Base-by-base conservation (phyloP, 2,113 vertebrate genomes). In the Chunga burmeisteri region DNA sequence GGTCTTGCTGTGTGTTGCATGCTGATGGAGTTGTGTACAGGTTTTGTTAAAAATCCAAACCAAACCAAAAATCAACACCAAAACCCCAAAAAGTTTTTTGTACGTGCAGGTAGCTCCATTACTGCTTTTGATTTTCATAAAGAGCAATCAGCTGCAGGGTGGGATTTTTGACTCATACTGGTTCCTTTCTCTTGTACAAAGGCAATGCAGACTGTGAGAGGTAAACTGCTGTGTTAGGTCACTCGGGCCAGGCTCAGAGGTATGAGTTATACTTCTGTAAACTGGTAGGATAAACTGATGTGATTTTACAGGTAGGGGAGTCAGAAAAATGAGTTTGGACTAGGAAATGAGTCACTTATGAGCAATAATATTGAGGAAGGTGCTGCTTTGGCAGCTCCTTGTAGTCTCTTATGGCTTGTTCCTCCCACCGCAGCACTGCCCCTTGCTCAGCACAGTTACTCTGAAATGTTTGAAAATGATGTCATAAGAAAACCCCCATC, bases 391-490 rank as follows among this genome's bases (percentile, higher is more conserved):
- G 19, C n/a, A 53, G 13, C 17, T 11, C 2, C 6, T 68, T 40
- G 4, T 44, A 62, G 46, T 46, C 4, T 90, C 29, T 59, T 63
- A 8, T 6, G 73, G 19, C 22, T 73, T 36, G 4, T 20, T 93
- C 19, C 7, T 72, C 44, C 11, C 6, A 21, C 32, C 1, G 3
- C 52, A 59, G 7, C 4, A 3, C 73, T 52, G 26, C 20, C 11
- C 6, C 8, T 77, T 22, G 1, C 30, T 78, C 0, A 0, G 1
- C 4, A 15, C 14, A 46, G 38, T 62, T 81, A 44, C 16, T 40
- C 26, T 66, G 32, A 92, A 86, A 71, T 19, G 9, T 62, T 38
- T 86, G n/a, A 44, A 78, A 75, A 36, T 2, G 0, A 34, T 34
- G 14, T 26, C 7, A 3, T 6, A 20, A 78, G 52, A 58, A 74